Percentiles rank a stretch among this genome's conserved stretches.
These are phyloP conservation scores for Thryonomys swinderianus DNA, from an alignment of 2,113 vertebrate genomes.

Conservation along the genomic window DNA sequence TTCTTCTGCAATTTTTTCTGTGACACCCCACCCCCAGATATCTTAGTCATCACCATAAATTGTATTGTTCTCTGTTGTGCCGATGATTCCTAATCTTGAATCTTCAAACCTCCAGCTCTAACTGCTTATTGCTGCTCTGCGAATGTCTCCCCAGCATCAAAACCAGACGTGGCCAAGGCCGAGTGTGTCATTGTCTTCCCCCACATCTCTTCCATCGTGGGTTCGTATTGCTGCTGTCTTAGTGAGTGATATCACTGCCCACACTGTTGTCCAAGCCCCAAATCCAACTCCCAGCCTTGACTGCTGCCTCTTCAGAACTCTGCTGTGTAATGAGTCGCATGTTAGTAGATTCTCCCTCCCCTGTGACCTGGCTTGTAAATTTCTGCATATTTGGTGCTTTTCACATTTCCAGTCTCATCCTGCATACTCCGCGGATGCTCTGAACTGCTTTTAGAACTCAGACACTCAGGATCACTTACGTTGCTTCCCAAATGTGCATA, in stretches of 20 bases:
- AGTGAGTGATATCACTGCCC: neutral
- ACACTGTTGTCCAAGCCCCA: neutral
- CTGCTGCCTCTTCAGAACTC: neutral
- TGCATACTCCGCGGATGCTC: neutral
- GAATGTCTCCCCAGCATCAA: neutral
- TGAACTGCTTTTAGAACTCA: neutral
- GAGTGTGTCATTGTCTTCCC: neutral
- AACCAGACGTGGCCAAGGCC: neutral
- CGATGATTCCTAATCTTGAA: neutral
- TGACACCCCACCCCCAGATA: neutral
- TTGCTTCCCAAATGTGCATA: neutral
- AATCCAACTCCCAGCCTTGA: neutral
- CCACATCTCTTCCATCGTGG: neutral
- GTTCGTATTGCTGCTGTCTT: neutral
- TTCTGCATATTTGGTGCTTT: neutral
- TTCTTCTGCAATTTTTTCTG: neutral
- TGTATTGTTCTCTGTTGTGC: neutral
- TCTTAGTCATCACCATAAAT: neutral
- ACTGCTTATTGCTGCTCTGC: neutral
- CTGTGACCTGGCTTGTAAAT: neutral
- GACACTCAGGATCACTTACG: neutral
- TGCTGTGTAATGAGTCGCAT: neutral
- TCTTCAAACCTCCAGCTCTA: neutral
- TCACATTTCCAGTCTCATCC: neutral
- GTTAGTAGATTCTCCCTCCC: neutral